phyloP scores from a whole-genome alignment of 30 jellyfish, hydroid and myxozoan genomes.

The Mastigias papua region DNA sequence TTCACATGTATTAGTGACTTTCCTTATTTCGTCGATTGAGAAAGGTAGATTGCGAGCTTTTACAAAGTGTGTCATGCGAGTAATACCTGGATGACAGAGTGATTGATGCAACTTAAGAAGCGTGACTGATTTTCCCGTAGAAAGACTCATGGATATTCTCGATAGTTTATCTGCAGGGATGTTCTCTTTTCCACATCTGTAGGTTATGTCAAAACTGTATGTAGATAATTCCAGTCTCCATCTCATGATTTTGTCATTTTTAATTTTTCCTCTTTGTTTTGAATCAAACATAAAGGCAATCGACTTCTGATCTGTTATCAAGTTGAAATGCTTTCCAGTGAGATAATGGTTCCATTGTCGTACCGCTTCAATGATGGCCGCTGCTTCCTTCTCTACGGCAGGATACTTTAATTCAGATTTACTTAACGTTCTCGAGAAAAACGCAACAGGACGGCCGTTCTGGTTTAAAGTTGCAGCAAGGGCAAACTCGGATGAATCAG shows the following conservation, averaged over 20 bases:
- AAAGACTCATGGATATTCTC: conserved; percentile 28
- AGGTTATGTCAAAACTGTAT: conserved; percentile 50
- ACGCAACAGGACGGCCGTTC: conserved; percentile 86
- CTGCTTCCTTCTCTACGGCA: conserved; percentile 85
- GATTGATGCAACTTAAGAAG: conserved; percentile 3
- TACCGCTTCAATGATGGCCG: conserved; percentile 78
- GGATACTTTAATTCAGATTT: conserved; percentile 45
- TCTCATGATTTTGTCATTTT: conserved; percentile 47
- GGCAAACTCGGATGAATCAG: conserved; percentile 76
- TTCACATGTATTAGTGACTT: no score
- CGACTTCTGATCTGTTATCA: conserved; percentile 78
- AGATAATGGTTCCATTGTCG: conserved; percentile 62
- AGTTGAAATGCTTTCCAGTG: conserved; percentile 65
- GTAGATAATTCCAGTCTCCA: conserved; percentile 51
- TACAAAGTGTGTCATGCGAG: conserved; percentile 56
- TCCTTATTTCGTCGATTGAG: conserved; percentile 28
- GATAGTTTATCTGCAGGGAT: conserved; percentile 55
- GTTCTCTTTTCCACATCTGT: conserved; percentile 36
- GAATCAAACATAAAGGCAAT: conserved; percentile 55
- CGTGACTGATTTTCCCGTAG: background rate
- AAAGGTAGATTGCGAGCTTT: conserved; percentile 27
- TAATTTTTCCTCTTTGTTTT: conserved; percentile 28
- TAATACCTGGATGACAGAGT: conserved; percentile 57
- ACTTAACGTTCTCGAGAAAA: conserved; percentile 61
- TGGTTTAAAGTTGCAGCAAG: conserved; percentile 84